Evolutionary conservation across 1,140 invertebrate genomes (phyloP).

Genomic region (Eupristina koningsbergeri): DNA sequence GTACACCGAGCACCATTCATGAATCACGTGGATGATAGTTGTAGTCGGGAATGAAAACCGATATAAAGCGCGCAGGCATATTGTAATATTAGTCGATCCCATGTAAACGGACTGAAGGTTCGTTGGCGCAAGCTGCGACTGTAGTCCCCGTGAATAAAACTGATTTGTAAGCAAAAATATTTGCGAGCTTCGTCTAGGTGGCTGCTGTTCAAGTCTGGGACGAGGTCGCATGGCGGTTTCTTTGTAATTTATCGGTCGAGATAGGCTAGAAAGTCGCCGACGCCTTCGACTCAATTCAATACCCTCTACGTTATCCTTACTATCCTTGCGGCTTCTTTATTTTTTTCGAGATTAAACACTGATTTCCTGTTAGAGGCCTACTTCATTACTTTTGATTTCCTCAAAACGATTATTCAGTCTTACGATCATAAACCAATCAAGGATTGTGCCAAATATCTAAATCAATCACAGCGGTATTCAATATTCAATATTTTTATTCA

Average conservation of each 20-base stretch:
- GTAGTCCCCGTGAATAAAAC: conserved; percentile 12
- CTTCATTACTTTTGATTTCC: background rate
- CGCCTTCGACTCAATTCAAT: too few relatives aligned
- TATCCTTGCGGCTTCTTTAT: background rate
- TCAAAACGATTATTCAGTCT: background rate
- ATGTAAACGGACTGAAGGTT: background rate
- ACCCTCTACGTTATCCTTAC: background rate
- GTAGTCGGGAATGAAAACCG: too few relatives aligned
- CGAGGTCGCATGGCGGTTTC: background rate
- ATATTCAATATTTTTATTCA: too few relatives aligned
- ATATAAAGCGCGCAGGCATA: background rate
- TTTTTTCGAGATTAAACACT: background rate
- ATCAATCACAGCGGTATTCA: too few relatives aligned
- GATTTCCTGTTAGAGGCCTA: too few relatives aligned
- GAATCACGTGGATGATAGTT: too few relatives aligned
- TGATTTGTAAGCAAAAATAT: conserved; percentile 40
- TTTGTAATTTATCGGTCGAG: background rate
- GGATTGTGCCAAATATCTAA: too few relatives aligned
- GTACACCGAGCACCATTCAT: background rate
- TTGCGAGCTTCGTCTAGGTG: conserved; percentile 4
- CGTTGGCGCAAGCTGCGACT: background rate
- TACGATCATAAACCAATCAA: too few relatives aligned
- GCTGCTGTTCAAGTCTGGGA: background rate
- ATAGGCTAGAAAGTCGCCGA: too few relatives aligned
- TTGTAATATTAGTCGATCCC: conserved; percentile 38